These are phyloP conservation scores for Elanus axillaris DNA, from an alignment of 2,113 vertebrate genomes.

Conservation along the genomic window DNA sequence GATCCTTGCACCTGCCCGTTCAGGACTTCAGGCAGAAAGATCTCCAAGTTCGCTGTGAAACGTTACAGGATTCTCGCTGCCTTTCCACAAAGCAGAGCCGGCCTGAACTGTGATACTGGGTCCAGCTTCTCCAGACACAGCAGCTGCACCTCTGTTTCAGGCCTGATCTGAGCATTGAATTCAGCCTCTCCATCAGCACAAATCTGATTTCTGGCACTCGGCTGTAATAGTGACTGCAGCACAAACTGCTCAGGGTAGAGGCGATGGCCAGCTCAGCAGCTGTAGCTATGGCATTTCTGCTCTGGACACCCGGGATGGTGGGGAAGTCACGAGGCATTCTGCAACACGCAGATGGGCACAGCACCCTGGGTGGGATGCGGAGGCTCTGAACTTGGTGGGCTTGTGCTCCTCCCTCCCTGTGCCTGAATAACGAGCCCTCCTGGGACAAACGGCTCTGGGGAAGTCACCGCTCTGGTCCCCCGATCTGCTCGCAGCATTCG, in stretches of 20 bases:
- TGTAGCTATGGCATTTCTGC: background rate
- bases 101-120: background rate
- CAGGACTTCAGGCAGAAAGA: background rate
- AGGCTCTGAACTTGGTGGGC: background rate
- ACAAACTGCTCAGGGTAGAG: background rate
- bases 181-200: background rate
- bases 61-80: background rate
- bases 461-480: background rate
- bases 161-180: background rate
- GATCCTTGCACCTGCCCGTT: background rate
- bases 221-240: background rate
- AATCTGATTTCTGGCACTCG: background rate
- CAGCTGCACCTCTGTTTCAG: background rate
- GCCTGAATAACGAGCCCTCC: background rate
- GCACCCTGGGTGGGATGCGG: fast-evolving
- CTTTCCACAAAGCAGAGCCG: background rate
- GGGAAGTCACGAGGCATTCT: background rate
- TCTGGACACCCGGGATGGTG: background rate
- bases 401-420: background rate
- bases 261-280: background rate
- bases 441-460: background rate
- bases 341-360: fast-evolving
- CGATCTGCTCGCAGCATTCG: background rate
- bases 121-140: background rate
- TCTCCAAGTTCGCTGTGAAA: background rate